Conservation (phyloP, 2,888 invertebrate genomes). For the Hybos culiciformis region DNA sequence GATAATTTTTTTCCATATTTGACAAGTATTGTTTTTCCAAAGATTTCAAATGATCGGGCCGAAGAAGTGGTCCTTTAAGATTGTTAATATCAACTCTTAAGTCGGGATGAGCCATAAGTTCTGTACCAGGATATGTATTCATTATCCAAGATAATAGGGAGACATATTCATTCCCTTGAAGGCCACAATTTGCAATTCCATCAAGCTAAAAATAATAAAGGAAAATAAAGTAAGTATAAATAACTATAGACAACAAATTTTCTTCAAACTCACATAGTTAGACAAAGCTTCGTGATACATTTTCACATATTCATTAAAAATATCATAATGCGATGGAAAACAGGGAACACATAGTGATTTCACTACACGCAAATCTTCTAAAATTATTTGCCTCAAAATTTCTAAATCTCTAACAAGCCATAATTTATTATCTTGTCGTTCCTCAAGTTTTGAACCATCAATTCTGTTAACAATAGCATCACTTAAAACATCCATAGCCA, state of each 20-base stretch:
- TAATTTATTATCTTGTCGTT: conserved; percentile 77
- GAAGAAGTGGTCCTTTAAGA: conserved; percentile 60
- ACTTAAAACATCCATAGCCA: conserved; percentile 69
- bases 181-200: conserved; percentile 71
- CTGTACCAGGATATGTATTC: conserved; percentile 77
- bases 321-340: conserved; percentile 90
- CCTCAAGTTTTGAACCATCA: conserved; percentile 91
- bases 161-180: conserved; percentile 95
- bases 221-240: neutral
- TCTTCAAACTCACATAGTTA: conserved; percentile 47
- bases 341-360: conserved; percentile 83
- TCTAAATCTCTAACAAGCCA: conserved; percentile 95
- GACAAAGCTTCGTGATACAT: conserved; percentile 90
- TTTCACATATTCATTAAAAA: conserved; percentile 76
- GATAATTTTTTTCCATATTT: conserved; percentile 80
- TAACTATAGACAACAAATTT: neutral
- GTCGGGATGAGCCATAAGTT: conserved; percentile 79
- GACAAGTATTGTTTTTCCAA: conserved; percentile 73
- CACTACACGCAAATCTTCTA: conserved; percentile 83
- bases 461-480: conserved; percentile 70
- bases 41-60: conserved; percentile 55
- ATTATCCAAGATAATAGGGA: conserved; percentile 85
- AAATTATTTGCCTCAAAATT: conserved; percentile 67
- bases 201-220: conserved; percentile 45
- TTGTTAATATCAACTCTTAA: conserved; percentile 57